Conservation (phyloP, 2,888 invertebrate species). For the Lissocephala sabroskyi region DNA sequence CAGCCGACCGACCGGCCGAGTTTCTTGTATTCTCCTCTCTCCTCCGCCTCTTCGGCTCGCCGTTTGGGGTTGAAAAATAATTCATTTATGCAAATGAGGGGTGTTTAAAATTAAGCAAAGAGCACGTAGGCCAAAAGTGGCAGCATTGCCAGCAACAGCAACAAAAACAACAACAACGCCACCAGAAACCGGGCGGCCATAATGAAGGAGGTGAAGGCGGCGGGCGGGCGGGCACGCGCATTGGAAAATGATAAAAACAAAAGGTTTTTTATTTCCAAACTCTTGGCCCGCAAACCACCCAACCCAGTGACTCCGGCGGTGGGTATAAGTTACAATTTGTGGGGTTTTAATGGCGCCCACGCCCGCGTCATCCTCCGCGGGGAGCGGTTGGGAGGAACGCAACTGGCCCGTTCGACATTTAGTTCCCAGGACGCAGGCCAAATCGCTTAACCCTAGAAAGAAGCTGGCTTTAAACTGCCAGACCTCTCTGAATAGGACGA, state of each 20-base stretch:
- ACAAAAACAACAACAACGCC: slow-evolving; percentile 11
- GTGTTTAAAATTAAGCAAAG: slow-evolving; percentile 65
- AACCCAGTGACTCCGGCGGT: too few relatives aligned
- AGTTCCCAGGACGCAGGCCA: too few relatives aligned
- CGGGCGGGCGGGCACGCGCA: slow-evolving; percentile 28
- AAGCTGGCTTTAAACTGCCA: too few relatives aligned
- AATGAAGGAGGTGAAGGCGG: slow-evolving; percentile 51
- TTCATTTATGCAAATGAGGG: slow-evolving; percentile 69
- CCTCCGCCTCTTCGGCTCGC: too few relatives aligned
- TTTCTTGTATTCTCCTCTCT: slow-evolving; percentile 9
- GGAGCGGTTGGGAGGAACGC: too few relatives aligned
- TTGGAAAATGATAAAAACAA: slow-evolving; percentile 61
- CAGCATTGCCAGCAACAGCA: slow-evolving; percentile 22
- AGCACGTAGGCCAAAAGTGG: slow-evolving; percentile 60
- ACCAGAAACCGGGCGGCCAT: slow-evolving; percentile 30
- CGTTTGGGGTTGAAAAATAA: slow-evolving; percentile 67
- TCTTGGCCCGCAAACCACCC: not conserved
- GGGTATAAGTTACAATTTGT: slow-evolving; percentile 56
- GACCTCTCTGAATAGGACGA: too few relatives aligned
- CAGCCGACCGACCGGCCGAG: not conserved
- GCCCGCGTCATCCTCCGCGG: too few relatives aligned
- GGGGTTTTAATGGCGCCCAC: slow-evolving; percentile 48
- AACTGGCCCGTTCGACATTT: too few relatives aligned
- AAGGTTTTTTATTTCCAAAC: slow-evolving; percentile 38
- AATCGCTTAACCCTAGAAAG: too few relatives aligned